Percentiles rank a stretch among this genome's conserved stretches.
These are phyloP conservation scores for Ganaspis sp. DNA, from an alignment of 1,140 invertebrate species.

Conservation along the genomic window DNA sequence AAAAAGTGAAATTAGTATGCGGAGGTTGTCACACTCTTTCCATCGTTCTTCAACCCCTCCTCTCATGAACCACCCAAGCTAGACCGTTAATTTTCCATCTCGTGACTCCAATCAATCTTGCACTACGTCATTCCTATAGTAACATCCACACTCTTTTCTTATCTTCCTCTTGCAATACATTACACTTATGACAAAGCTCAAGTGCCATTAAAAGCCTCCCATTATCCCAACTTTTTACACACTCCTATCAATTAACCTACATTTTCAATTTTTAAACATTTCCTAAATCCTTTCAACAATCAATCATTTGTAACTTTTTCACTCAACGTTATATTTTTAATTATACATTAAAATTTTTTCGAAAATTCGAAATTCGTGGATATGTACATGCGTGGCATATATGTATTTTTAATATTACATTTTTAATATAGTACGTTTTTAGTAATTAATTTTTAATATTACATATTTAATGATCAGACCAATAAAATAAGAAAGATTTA, in stretches of 20 bases:
- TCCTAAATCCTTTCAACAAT: background rate
- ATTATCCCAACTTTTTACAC: background rate
- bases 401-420: no score
- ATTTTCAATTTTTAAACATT: background rate
- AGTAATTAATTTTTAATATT: no score
- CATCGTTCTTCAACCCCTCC: slow-evolving; percentile 44
- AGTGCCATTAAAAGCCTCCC: background rate
- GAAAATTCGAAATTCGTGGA: no score
- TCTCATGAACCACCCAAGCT: slow-evolving; percentile 47
- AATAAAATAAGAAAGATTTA: no score
- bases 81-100: slow-evolving; percentile 75
- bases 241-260: background rate
- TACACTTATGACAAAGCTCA: background rate
- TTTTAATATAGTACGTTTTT: no score
- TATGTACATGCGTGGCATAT: no score
- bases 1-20: slow-evolving; percentile 69
- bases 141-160: slow-evolving; percentile 34
- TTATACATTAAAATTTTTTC: no score
- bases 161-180: slow-evolving; percentile 6
- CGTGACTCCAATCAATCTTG: slow-evolving; percentile 75
- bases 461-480: no score
- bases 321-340: no score
- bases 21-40: slow-evolving; percentile 63
- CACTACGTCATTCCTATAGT: slow-evolving; percentile 64
- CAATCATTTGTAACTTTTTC: no score